phyloP scores from a whole-genome alignment of 2,113 vertebrate genomes.

The Macrotus californicus region DNA sequence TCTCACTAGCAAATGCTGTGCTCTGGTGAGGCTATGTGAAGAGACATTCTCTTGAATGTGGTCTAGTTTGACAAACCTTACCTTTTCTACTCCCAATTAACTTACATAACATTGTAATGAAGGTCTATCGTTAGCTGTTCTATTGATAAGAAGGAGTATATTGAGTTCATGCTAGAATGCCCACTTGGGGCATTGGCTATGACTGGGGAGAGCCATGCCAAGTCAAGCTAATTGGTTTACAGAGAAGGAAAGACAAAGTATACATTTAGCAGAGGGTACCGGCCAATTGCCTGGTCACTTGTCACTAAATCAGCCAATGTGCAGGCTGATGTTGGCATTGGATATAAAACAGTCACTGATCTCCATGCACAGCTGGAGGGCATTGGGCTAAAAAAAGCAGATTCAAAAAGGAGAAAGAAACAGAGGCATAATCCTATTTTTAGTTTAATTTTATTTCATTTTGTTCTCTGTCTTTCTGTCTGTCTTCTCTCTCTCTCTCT shows the following conservation, averaged over 20 bases:
- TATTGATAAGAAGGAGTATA: slow-evolving; percentile 72
- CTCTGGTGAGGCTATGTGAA: neutral
- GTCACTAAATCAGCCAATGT: slow-evolving; percentile 73
- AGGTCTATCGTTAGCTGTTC: slow-evolving; percentile 71
- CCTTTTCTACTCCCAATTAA: slow-evolving; percentile 55
- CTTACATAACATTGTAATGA: slow-evolving; percentile 71
- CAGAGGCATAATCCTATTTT: slow-evolving; percentile 44
- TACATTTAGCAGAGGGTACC: neutral
- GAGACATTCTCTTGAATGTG: neutral
- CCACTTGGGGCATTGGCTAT: slow-evolving; percentile 70
- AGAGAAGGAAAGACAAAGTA: slow-evolving; percentile 61
- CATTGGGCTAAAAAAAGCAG: slow-evolving; percentile 57
- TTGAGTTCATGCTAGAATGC: slow-evolving; percentile 69
- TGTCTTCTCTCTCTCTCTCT: too few relatives aligned
- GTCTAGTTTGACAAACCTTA: neutral
- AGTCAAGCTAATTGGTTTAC: slow-evolving; percentile 75
- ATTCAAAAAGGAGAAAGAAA: slow-evolving; percentile 70
- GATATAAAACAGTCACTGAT: slow-evolving; percentile 76
- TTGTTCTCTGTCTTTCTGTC: neutral
- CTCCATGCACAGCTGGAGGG: slow-evolving; percentile 65
- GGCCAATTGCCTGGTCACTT: slow-evolving; percentile 67
- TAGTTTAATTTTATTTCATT: neutral
- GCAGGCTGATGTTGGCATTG: slow-evolving; percentile 72
- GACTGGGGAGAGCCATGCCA: slow-evolving; percentile 71
- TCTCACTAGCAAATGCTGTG: neutral